Evolutionary conservation across 2,888 invertebrate species (phyloP).

Genomic region (Muscina levida): DNA sequence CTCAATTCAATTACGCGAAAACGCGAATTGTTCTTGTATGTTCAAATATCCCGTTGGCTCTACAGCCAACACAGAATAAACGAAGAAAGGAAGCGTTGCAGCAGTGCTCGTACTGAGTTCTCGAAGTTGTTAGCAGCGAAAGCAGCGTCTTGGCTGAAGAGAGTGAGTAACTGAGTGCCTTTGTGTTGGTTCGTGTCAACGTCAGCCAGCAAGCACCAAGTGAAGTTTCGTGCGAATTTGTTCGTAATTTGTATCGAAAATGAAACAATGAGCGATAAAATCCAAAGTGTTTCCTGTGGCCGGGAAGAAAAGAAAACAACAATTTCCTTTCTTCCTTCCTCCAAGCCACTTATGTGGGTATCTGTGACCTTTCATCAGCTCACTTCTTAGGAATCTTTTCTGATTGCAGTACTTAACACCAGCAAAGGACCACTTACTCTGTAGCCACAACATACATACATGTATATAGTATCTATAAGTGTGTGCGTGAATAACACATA

Average conservation of each 20-base stretch:
- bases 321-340: constrained; percentile 61
- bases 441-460: neutral
- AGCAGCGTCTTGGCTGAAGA: neutral
- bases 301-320: constrained; percentile 50
- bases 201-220: constrained; percentile 57
- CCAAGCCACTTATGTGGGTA: constrained; percentile 28
- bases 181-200: constrained; percentile 50
- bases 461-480: neutral
- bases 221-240: constrained; percentile 57
- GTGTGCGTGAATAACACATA: constrained; percentile 31
- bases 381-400: neutral
- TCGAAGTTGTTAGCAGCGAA: neutral
- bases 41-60: constrained; percentile 46
- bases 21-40: constrained; percentile 25
- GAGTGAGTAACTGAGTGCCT: neutral
- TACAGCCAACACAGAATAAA: constrained; percentile 50
- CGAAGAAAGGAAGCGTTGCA: neutral
- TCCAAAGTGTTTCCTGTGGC: constrained; percentile 62
- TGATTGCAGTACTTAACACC: constrained; percentile 7
- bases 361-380: constrained; percentile 20
- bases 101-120: too few species aligned
- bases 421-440: neutral
- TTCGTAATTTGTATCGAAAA: constrained; percentile 57
- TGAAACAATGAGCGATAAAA: constrained; percentile 64
- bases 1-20: constrained; percentile 24